A percentile compares a stretch with the other conserved stretches of the same genome.
phyloP scores from a whole-genome alignment of 2,888 invertebrate species.

The Torymus auratus region DNA sequence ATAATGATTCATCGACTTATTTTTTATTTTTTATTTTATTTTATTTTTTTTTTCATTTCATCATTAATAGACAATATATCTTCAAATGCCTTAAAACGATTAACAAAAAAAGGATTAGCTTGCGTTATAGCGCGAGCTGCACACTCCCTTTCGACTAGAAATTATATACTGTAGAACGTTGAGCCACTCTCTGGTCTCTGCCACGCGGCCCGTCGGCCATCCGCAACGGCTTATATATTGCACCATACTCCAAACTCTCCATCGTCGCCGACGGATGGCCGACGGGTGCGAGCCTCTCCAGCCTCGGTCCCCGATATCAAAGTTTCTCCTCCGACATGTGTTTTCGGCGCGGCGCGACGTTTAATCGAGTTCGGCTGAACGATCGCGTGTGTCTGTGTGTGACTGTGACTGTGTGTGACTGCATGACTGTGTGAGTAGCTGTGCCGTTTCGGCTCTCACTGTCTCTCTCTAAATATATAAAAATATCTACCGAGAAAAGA shows the following conservation, averaged over 20 bases:
- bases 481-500: slow-evolving; percentile 53
- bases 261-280: neutral
- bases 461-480: slow-evolving; percentile 48
- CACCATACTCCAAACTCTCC: neutral
- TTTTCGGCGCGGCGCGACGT: neutral
- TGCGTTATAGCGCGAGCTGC: slow-evolving; percentile 14
- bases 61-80: slow-evolving; percentile 33
- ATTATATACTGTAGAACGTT: slow-evolving; percentile 51
- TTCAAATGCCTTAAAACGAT: slow-evolving; percentile 15
- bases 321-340: too few species aligned
- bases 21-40: neutral
- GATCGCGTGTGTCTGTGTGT: too few species aligned
- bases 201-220: neutral
- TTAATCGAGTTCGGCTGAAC: too few species aligned
- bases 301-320: too few species aligned
- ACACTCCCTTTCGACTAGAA: slow-evolving; percentile 47
- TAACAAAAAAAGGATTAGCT: slow-evolving; percentile 21
- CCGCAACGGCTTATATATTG: neutral
- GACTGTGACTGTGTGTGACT: too few species aligned
- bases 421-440: too few species aligned
- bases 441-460: neutral
- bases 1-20: slow-evolving; percentile 14
- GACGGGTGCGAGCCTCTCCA: too few species aligned
- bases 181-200: neutral
- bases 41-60: neutral